Base-by-base conservation (phyloP, 2,113 vertebrate species). In the Gymnobelideus leadbeateri region DNA sequence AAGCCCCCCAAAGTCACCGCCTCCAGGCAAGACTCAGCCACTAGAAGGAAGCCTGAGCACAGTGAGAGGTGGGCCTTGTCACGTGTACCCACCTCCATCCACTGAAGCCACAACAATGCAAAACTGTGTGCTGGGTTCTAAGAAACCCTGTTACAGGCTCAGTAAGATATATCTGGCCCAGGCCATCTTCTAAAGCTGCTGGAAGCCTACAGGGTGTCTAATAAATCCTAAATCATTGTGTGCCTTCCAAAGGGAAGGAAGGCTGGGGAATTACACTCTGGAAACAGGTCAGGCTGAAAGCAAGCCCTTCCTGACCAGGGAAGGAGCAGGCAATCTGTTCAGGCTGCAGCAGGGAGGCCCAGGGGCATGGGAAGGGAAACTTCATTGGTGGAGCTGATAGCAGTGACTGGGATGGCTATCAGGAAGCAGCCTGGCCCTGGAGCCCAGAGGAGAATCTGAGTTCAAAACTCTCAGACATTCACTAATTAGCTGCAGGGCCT, bases 141-240 rank as follows among this genome's bases (percentile, higher is more conserved):
- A 93, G 92, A 95, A 95, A 51, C 51, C 37, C 51, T 57, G 26
- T 28, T 25, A 26, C 55, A 57, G 21, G 10, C 26, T 96, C 91
- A 89, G 89, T 91, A 92, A 94, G 96, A 92, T 25, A 55, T 51
- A 2, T 92, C 89, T 96, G 89, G 37, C 54, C 94, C 28, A 93
- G 94, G 26, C 25, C 25, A 0, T 3, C 23, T 28, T 57, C 25
- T 28, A 96, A 94, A 94, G 57, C n/a, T n/a, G 89, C 50, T 53
- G 94, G 61, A 49, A 51, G 26, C 7, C 55, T 57, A 25, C 25
- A 26, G 55, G 55, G 25, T 57, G 21, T n/a, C 84, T 92, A 92
- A 92, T 37, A 49, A 84, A 91, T 51, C 89, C 91, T 91, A 95
- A 94, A 31, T 89, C 93, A 91, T 47, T 51, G 93, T 89, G 55